Percentiles rank a stretch among this genome's conserved stretches.
These are phyloP conservation scores for Bugulina stolonifera DNA, from an alignment of 2,888 invertebrate genomes.

Conservation along the genomic window DNA sequence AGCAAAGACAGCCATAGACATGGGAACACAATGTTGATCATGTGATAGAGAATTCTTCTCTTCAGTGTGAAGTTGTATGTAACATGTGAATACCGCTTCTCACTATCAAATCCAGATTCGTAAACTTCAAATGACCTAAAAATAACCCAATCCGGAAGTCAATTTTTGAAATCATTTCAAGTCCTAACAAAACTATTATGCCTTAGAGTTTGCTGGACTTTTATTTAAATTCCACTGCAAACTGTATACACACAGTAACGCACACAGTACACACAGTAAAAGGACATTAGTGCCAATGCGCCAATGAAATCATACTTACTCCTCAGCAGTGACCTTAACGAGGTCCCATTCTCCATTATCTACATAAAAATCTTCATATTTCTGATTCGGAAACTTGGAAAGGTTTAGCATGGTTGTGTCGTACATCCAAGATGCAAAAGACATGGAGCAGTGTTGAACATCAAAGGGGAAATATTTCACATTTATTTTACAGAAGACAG, in stretches of 20 bases:
- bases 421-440: conserved; percentile 52
- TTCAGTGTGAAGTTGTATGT: conserved; percentile 56
- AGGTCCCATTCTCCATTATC: conserved; percentile 61
- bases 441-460: conserved; percentile 45
- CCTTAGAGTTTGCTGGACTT: too few species aligned
- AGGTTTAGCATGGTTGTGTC: conserved; percentile 49
- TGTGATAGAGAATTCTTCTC: conserved; percentile 49
- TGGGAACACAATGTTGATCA: conserved; percentile 53
- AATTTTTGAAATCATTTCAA: too few species aligned
- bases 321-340: neutral
- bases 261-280: too few species aligned
- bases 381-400: conserved; percentile 50
- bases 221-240: too few species aligned
- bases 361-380: conserved; percentile 58
- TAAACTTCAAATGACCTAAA: neutral
- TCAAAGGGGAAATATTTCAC: conserved; percentile 53
- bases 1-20: conserved; percentile 52
- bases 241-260: too few species aligned
- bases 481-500: conserved; percentile 57
- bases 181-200: too few species aligned
- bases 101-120: conserved; percentile 33
- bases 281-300: too few species aligned
- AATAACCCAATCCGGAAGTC: too few species aligned
- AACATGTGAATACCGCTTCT: conserved; percentile 59
- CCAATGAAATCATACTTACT: too few species aligned